These are phyloP conservation scores for Zaprionus tsacasi DNA, from an alignment of 1,140 invertebrate species.

Conservation along the genomic window DNA sequence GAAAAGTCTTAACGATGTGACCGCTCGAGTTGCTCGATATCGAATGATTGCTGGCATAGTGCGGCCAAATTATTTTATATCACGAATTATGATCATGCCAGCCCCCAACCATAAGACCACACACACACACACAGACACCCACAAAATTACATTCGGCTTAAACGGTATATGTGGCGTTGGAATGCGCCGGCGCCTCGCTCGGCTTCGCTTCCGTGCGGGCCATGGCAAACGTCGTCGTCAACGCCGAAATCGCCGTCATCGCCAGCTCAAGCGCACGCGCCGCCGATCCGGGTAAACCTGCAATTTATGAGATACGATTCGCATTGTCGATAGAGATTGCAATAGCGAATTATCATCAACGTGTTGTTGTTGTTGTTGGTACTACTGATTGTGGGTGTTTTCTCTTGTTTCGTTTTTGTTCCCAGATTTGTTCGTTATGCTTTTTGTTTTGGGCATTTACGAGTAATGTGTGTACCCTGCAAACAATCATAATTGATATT, in stretches of 20 bases:
- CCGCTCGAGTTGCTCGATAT: conserved; percentile 47
- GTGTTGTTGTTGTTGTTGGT: not conserved
- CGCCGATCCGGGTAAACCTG: conserved; percentile 42
- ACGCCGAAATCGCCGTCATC: conserved; percentile 9
- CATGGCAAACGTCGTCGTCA: conserved; percentile 10
- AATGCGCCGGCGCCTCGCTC: conserved; percentile 49
- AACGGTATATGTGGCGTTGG: conserved; percentile 36
- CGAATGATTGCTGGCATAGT: conserved; percentile 66
- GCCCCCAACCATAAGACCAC: not conserved
- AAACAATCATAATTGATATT: conserved; percentile 1
- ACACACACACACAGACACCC: not conserved
- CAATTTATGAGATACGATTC: conserved; percentile 55
- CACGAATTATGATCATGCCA: conserved; percentile 29
- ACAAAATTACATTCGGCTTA: not conserved
- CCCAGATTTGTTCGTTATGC: conserved; percentile 16
- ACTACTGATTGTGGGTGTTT: conserved; percentile 43
- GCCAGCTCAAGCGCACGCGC: conserved; percentile 11
- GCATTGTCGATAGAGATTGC: conserved; percentile 21
- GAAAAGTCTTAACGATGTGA: conserved; percentile 48
- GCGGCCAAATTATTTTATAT: conserved; percentile 72
- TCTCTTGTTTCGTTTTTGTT: conserved; percentile 26
- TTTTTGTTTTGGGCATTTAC: not conserved
- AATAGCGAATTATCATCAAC: conserved; percentile 15
- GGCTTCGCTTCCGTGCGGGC: conserved; percentile 63
- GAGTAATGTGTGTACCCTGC: conserved; percentile 7